Percentiles rank a stretch among this genome's conserved stretches.
Evolutionary conservation across 2,113 vertebrate genomes (phyloP).

Genomic region (Lonchura striata): DNA sequence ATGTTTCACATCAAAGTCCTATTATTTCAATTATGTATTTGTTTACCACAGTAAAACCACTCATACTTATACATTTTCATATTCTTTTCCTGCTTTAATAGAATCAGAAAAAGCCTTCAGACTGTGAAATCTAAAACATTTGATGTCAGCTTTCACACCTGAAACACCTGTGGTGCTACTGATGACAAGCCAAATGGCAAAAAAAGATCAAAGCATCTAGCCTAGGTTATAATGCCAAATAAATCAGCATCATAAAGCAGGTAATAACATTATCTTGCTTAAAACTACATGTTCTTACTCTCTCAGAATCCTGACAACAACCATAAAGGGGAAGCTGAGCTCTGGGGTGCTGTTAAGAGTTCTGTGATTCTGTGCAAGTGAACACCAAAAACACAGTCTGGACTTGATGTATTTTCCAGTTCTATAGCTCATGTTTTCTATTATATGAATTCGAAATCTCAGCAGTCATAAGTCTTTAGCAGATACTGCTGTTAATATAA

Average conservation of each 20-base stretch:
- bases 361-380: neutral
- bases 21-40: neutral
- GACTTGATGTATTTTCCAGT: neutral
- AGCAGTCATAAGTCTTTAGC: neutral
- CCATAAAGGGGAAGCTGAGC: neutral
- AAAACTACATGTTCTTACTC: neutral
- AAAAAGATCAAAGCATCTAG: neutral
- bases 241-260: neutral
- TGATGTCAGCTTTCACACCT: neutral
- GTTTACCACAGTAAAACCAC: neutral
- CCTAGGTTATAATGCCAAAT: neutral
- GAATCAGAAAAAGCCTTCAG: neutral
- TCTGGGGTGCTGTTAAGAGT: neutral
- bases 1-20: constrained; percentile 13
- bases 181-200: neutral
- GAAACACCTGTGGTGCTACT: neutral
- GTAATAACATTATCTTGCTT: neutral
- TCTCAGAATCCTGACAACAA: neutral
- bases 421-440: neutral
- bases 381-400: neutral
- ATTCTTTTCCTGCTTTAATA: neutral
- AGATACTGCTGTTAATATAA: neutral
- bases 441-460: neutral
- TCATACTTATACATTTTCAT: neutral
- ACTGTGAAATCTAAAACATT: neutral